phyloP scores from a whole-genome alignment of 2,797 vertebrate genomes.

The Pangasius djambal region DNA sequence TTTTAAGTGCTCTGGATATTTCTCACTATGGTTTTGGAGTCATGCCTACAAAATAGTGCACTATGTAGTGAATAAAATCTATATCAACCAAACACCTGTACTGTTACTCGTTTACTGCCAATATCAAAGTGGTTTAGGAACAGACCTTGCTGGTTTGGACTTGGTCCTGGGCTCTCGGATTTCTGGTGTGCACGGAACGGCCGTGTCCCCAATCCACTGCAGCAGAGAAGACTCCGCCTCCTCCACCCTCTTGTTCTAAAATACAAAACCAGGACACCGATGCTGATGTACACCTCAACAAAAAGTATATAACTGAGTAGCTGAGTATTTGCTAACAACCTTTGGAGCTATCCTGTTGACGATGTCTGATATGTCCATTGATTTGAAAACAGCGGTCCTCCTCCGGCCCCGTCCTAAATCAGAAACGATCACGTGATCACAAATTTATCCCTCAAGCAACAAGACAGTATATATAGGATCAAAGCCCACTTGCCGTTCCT shows the following conservation, averaged over 20 bases:
- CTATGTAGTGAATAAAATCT: background rate
- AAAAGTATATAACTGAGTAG: background rate
- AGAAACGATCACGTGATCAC: background rate
- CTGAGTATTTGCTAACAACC: slow-evolving; percentile 59
- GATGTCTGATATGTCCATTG: slow-evolving; percentile 73
- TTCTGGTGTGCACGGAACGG: slow-evolving; percentile 87
- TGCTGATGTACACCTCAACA: background rate
- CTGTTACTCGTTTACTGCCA: background rate
- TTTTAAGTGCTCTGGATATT: background rate
- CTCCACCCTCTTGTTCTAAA: slow-evolving; percentile 79
- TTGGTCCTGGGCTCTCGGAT: slow-evolving; percentile 63
- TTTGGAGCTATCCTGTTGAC: slow-evolving; percentile 77
- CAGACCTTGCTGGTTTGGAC: slow-evolving; percentile 68
- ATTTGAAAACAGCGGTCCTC: slow-evolving; percentile 32
- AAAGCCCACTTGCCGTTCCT: slow-evolving; percentile 72
- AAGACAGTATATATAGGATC: background rate
- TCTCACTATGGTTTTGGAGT: background rate
- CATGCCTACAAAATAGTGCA: background rate
- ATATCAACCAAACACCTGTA: background rate
- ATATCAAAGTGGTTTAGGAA: background rate
- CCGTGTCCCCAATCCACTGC: slow-evolving; percentile 91
- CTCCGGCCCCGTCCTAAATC: slow-evolving; percentile 66
- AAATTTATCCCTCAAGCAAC: background rate
- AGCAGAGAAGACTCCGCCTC: slow-evolving; percentile 77
- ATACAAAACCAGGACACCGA: background rate